phyloP scores from a whole-genome alignment of 2,113 vertebrate genomes.

The Ellobius talpinus region DNA sequence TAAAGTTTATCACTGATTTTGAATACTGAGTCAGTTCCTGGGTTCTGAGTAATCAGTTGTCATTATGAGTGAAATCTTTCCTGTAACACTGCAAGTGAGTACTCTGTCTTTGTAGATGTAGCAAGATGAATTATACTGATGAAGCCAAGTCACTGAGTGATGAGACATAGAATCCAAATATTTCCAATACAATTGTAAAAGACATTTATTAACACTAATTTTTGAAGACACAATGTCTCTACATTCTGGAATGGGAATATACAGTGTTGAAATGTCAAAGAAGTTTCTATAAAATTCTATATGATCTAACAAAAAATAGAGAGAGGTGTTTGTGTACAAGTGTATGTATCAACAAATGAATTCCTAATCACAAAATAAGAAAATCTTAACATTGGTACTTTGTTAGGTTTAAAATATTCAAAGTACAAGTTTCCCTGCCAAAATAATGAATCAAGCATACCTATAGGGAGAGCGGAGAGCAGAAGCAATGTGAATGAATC shows the following conservation, averaged over 20 bases:
- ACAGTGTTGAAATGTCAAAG: constrained; percentile 22
- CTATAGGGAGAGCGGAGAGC: not conserved
- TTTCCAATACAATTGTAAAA: constrained; percentile 26
- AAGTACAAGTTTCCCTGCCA: not conserved
- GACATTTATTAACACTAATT: constrained; percentile 32
- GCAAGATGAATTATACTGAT: constrained; percentile 18
- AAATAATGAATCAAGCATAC: constrained; percentile 31
- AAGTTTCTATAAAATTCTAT: constrained; percentile 34
- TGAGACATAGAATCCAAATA: constrained; percentile 54
- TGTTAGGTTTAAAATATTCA: constrained; percentile 7
- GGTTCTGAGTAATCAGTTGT: not conserved
- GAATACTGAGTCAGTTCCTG: not conserved
- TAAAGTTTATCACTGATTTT: constrained; percentile 40
- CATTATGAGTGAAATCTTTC: constrained; percentile 13
- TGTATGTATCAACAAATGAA: not conserved
- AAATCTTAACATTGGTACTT: not conserved
- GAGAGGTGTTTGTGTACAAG: not conserved
- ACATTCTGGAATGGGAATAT: not conserved
- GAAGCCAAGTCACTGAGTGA: constrained; percentile 34
- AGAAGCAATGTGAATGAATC: constrained; percentile 16
- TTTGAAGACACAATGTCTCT: constrained; percentile 52
- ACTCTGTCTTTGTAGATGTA: constrained; percentile 13
- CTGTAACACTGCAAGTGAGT: not conserved
- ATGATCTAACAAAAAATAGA: not conserved
- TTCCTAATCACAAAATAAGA: not conserved